phyloP scores from a whole-genome alignment of 2,797 vertebrate species.

The Hypotaenidia okinawae region DNA sequence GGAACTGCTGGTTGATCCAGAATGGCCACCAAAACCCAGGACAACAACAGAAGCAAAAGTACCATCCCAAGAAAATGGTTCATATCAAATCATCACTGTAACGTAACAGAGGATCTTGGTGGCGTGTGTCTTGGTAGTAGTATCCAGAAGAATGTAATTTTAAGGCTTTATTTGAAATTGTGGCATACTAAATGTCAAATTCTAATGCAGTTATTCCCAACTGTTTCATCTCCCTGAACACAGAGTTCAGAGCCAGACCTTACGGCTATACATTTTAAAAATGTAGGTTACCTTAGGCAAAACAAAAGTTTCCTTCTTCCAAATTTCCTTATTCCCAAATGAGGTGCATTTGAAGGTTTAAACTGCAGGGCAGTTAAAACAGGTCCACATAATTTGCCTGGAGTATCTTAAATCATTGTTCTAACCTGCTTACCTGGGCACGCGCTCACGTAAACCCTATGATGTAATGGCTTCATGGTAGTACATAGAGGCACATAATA shows the following conservation, averaged over 20 bases:
- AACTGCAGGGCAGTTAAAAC: slow-evolving; percentile 58
- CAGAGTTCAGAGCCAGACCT: slow-evolving; percentile 8
- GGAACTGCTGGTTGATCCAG: slow-evolving; percentile 93
- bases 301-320: slow-evolving; percentile 49
- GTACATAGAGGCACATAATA: background rate
- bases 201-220: slow-evolving; percentile 31
- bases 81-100: slow-evolving; percentile 84
- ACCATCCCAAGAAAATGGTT: slow-evolving; percentile 80
- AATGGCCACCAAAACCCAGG: slow-evolving; percentile 97
- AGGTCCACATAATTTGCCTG: slow-evolving; percentile 26
- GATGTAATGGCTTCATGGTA: background rate
- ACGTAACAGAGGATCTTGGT: slow-evolving; percentile 79
- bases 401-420: slow-evolving; percentile 3
- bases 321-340: slow-evolving; percentile 20
- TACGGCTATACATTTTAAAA: slow-evolving; percentile 50
- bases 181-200: slow-evolving; percentile 27
- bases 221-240: slow-evolving; percentile 25
- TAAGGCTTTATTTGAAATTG: slow-evolving; percentile 40
- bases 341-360: slow-evolving; percentile 39
- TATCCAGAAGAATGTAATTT: slow-evolving; percentile 54
- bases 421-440: background rate
- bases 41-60: slow-evolving; percentile 94
- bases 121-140: slow-evolving; percentile 17
- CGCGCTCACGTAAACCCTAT: background rate
- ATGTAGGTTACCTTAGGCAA: slow-evolving; percentile 40